A percentile compares a stretch with the other conserved stretches of the same genome.
Evolutionary conservation across 1,140 invertebrate species (phyloP).

Genomic region (Hestina assimilis): DNA sequence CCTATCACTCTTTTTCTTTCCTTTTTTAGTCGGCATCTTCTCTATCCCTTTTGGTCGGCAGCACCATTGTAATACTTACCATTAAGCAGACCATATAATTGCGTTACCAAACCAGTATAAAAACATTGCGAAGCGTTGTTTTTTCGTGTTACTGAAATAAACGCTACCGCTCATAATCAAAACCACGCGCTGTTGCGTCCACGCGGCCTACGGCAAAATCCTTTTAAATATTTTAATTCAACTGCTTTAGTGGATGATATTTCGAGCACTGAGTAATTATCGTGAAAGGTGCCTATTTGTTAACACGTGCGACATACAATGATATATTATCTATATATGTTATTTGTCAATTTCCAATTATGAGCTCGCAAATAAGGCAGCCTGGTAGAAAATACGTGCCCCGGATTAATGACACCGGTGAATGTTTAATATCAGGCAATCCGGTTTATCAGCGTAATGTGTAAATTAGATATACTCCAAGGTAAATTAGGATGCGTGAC

Average conservation of each 20-base stretch:
- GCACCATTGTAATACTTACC: no score
- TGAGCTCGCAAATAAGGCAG: background rate
- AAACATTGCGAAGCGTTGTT: no score
- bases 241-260: background rate
- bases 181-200: background rate
- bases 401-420: slow-evolving; percentile 1
- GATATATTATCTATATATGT: slow-evolving; percentile 7
- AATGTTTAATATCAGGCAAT: background rate
- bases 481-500: background rate
- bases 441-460: background rate
- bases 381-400: slow-evolving; percentile 9
- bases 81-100: no score
- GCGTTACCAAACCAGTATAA: no score
- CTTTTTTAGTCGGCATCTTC: no score
- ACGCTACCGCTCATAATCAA: background rate
- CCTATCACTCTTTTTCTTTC: no score
- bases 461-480: slow-evolving; percentile 7
- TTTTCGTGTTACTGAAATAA: no score
- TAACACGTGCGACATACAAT: background rate
- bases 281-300: background rate
- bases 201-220: background rate
- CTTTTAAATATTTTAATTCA: slow-evolving; percentile 13
- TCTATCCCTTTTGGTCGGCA: no score
- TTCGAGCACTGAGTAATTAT: background rate
- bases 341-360: background rate